Conservation (phyloP, 2,888 invertebrate species). For the Cremastinae sp. region DNA sequence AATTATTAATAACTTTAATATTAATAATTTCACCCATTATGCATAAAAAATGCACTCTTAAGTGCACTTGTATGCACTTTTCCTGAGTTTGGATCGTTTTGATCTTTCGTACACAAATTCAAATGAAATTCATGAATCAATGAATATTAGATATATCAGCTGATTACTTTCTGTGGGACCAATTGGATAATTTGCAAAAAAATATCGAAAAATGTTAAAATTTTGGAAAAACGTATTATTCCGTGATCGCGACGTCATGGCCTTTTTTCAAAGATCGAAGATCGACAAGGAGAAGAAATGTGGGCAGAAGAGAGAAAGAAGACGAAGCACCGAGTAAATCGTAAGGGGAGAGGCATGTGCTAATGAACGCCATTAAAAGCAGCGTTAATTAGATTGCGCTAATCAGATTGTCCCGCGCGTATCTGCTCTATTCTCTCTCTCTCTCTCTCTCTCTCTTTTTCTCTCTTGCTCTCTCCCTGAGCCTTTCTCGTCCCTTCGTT, state of each 20-base stretch:
- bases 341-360: conserved; percentile 75
- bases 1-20: too few species aligned
- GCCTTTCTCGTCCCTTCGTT: conserved; percentile 32
- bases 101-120: too few species aligned
- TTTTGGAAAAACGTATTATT: conserved; percentile 1
- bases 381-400: conserved; percentile 80
- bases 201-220: not conserved
- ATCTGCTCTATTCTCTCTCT: conserved; percentile 68
- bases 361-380: conserved; percentile 80
- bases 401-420: conserved; percentile 79
- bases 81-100: too few species aligned
- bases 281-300: conserved; percentile 17
- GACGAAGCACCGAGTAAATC: conserved; percentile 63
- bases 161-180: too few species aligned
- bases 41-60: too few species aligned
- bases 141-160: too few species aligned
- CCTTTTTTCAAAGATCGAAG: conserved; percentile 11
- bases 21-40: too few species aligned
- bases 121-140: too few species aligned
- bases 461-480: conserved; percentile 43
- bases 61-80: too few species aligned
- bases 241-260: not conserved
- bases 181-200: not conserved
- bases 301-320: conserved; percentile 61
- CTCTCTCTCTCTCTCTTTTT: conserved; percentile 50